phyloP scores from a whole-genome alignment of 2,888 invertebrate species.

The Horisme vitalbata region DNA sequence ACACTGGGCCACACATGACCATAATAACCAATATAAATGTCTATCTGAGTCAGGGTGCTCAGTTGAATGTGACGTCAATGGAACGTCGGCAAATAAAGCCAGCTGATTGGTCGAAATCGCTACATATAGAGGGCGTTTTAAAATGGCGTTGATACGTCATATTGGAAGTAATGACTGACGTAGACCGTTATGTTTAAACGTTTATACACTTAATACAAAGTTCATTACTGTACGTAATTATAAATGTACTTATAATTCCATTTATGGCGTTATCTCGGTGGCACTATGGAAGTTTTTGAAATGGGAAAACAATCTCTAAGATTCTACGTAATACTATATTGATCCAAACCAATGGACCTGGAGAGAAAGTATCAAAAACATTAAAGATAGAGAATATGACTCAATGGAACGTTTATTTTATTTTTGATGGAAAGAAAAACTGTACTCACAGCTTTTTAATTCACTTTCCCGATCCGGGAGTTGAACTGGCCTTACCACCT shows the following conservation, averaged over 20 bases:
- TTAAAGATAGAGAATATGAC: no score
- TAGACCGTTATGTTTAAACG: slow-evolving; percentile 21
- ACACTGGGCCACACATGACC: slow-evolving; percentile 25
- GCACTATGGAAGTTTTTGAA: slow-evolving; percentile 6
- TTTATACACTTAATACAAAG: not conserved
- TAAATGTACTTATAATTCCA: slow-evolving; percentile 11
- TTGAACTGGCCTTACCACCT: no score
- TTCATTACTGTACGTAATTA: slow-evolving; percentile 12
- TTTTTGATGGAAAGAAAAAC: no score
- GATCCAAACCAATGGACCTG: no score
- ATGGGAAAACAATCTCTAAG: not conserved
- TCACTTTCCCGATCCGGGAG: no score
- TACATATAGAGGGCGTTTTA: slow-evolving; percentile 26
- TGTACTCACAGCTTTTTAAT: no score
- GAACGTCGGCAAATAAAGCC: slow-evolving; percentile 21
- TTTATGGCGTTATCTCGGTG: slow-evolving; percentile 3
- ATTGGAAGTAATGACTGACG: slow-evolving; percentile 22
- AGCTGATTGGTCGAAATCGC: slow-evolving; percentile 30
- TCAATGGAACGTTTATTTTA: no score
- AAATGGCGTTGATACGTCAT: slow-evolving; percentile 18
- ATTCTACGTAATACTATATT: no score
- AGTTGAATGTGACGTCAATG: slow-evolving; percentile 38
- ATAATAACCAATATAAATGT: slow-evolving; percentile 36
- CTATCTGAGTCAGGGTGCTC: slow-evolving; percentile 30
- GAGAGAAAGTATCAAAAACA: no score